Percentiles rank a stretch among this genome's conserved stretches.
Evolutionary conservation across 2,888 invertebrate genomes (phyloP).

Genomic region (Pyrochroa serraticornis): DNA sequence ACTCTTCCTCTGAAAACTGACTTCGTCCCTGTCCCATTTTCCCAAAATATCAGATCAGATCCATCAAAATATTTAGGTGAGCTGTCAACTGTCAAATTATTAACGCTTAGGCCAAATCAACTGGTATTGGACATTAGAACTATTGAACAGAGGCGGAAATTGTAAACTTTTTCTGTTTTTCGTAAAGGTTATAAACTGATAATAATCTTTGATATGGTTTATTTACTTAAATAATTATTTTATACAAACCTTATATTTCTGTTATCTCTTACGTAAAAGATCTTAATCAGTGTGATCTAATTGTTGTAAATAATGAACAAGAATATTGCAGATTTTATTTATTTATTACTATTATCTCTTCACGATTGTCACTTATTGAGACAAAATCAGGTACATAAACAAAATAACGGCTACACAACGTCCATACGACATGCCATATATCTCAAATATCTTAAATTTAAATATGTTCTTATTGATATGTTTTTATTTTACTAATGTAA

Average conservation of each 20-base stretch:
- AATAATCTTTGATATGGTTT: no score
- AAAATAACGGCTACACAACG: neutral
- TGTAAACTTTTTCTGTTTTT: no score
- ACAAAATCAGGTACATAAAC: constrained; percentile 21
- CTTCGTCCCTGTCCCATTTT: constrained; percentile 82
- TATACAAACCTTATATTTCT: no score
- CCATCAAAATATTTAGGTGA: neutral
- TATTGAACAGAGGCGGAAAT: neutral
- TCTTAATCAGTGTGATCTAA: no score
- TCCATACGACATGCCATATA: constrained; percentile 3
- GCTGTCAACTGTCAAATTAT: neutral
- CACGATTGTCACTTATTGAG: constrained; percentile 17
- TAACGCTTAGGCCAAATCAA: neutral
- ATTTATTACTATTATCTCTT: constrained; percentile 20
- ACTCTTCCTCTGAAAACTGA: constrained; percentile 85
- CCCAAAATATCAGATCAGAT: neutral
- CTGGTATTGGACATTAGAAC: neutral
- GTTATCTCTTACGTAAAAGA: no score
- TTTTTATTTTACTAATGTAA: constrained; percentile 12
- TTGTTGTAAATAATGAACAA: no score
- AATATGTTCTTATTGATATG: constrained; percentile 9
- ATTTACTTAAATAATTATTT: no score
- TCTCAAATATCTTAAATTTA: neutral
- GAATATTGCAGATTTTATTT: no score
- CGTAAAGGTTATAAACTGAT: no score